A percentile compares a stretch with the other conserved stretches of the same genome.
phyloP scores from a whole-genome alignment of 2,888 invertebrate species.

The Fabriciana adippe region DNA sequence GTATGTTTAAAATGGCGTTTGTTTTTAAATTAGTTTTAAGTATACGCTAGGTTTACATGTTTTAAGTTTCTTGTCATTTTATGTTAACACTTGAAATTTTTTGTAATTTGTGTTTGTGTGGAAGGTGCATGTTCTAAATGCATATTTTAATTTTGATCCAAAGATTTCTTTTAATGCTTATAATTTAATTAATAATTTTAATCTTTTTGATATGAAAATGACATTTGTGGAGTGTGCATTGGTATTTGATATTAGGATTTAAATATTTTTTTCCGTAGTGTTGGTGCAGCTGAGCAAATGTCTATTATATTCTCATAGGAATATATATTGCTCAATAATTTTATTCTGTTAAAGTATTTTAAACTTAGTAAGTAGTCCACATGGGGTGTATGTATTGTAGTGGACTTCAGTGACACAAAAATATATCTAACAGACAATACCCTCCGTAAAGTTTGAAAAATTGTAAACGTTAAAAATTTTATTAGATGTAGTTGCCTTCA shows the following conservation, averaged over 20 bases:
- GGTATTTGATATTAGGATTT: constrained; percentile 76
- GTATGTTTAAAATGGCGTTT: constrained; percentile 71
- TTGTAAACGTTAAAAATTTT: constrained; percentile 70
- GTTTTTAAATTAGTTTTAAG: constrained; percentile 78
- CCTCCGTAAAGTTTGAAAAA: constrained; percentile 75
- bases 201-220: constrained; percentile 68
- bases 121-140: constrained; percentile 77
- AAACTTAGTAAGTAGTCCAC: constrained; percentile 74
- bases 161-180: constrained; percentile 76
- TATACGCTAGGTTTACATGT: constrained; percentile 64
- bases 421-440: constrained; percentile 81
- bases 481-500: constrained; percentile 78
- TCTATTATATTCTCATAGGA: constrained; percentile 79
- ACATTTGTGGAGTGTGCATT: constrained; percentile 80
- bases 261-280: constrained; percentile 72
- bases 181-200: constrained; percentile 59
- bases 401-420: constrained; percentile 69
- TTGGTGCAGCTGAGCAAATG: constrained; percentile 82
- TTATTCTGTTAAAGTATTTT: constrained; percentile 80
- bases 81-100: constrained; percentile 69
- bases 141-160: constrained; percentile 79
- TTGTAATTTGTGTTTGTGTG: constrained; percentile 70
- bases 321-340: constrained; percentile 80
- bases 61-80: constrained; percentile 74
- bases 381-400: constrained; percentile 65